Evolutionary conservation across 2,797 vertebrate genomes (phyloP).

Genomic region (Pangasius krempfi): DNA sequence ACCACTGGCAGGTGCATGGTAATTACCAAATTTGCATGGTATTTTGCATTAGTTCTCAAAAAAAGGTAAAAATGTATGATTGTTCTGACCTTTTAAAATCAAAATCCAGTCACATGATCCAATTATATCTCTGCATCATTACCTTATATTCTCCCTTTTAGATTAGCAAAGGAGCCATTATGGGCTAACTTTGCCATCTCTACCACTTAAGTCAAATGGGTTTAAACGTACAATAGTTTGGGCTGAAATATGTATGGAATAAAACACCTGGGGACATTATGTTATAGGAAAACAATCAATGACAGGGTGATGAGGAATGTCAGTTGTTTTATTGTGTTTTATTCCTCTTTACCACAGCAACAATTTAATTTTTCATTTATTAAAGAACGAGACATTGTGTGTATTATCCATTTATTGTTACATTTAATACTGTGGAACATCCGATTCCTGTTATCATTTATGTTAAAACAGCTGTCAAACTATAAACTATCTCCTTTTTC

Average conservation of each 20-base stretch:
- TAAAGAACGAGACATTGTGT: background rate
- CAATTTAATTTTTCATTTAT: background rate
- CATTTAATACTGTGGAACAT: background rate
- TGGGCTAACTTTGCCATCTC: background rate
- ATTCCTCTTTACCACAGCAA: no score
- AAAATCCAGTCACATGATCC: background rate
- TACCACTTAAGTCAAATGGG: background rate
- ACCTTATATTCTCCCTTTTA: background rate
- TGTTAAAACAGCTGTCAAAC: background rate
- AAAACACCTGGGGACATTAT: background rate
- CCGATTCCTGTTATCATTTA: background rate
- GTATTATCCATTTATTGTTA: background rate
- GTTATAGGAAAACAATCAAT: background rate
- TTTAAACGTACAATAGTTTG: background rate
- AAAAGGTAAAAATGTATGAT: slow-evolving; percentile 6
- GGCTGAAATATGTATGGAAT: background rate
- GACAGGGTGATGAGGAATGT: no score
- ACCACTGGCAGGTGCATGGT: background rate
- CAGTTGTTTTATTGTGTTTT: background rate
- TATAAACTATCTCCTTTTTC: background rate
- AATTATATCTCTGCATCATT: background rate
- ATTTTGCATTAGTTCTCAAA: slow-evolving; percentile 6
- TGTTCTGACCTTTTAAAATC: slow-evolving; percentile 1
- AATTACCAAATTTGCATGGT: background rate
- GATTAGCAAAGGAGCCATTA: background rate